A percentile compares a stretch with the other conserved stretches of the same genome.
Evolutionary conservation across 2,888 invertebrate species (phyloP).

Genomic region (Sycophila texana): DNA sequence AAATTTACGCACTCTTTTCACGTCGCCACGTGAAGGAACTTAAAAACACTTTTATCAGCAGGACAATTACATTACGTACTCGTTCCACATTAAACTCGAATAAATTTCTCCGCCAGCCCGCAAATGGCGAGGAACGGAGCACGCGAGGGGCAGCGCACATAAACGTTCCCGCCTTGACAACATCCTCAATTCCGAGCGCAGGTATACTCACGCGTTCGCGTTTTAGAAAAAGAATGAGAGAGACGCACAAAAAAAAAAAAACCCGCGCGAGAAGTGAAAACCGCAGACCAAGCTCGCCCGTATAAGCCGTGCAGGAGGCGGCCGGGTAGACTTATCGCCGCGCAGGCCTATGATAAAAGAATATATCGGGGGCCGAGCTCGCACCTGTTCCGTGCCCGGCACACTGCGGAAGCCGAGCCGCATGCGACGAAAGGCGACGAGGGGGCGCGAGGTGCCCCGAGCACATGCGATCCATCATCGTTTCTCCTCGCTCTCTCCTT

Average conservation of each 20-base stretch:
- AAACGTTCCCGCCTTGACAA: too few relatives aligned
- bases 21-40: too few relatives aligned
- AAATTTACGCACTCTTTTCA: too few relatives aligned
- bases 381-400: slow-evolving; percentile 1
- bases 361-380: slow-evolving; percentile 38
- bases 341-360: slow-evolving; percentile 48
- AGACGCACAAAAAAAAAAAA: background rate
- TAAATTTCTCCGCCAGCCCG: too few relatives aligned
- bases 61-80: too few relatives aligned
- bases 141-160: too few relatives aligned
- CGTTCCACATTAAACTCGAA: too few relatives aligned
- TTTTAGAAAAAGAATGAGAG: too few relatives aligned
- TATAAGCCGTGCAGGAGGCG: background rate
- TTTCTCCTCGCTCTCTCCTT: slow-evolving; percentile 5
- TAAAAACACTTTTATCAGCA: too few relatives aligned
- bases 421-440: background rate
- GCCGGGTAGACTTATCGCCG: slow-evolving; percentile 21
- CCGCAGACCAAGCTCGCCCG: slow-evolving; percentile 10
- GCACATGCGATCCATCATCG: slow-evolving; percentile 28
- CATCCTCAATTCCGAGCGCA: background rate
- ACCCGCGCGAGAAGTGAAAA: background rate
- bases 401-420: background rate
- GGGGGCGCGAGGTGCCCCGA: background rate
- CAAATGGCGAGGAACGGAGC: too few relatives aligned
- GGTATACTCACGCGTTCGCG: background rate